Evolutionary conservation across 2,113 vertebrate species (phyloP), one percentile per base, ranked within the genome.

Genomic region (Odocoileus hemionus): DNA sequence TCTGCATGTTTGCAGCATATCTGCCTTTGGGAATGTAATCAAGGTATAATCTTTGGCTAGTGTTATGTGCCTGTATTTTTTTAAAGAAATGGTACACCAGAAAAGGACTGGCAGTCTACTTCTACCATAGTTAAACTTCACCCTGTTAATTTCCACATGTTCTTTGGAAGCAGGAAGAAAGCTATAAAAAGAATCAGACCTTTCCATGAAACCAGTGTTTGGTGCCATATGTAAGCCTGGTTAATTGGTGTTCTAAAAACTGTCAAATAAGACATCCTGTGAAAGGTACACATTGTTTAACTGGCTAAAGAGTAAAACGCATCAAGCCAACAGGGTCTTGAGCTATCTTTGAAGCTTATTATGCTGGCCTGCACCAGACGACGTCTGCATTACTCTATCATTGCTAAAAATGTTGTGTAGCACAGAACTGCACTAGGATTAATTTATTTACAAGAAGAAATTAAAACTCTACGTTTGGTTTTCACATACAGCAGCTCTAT

Each of bases 1-100:
- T 98, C 98, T 98, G 98, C 98, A 98, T 98, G 98, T 98, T 98
- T 99, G 98, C 98, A 98, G 98, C 97, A 97, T 98, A 98, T 98
- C 98, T 98, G 98, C 98, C 98, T 98, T 98, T 98, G 96, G 97
- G 97, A 98, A 97, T 98, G 95, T 97, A 97, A 98, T 97, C 97
- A 89, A 98, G 95, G 82, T 98, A 60, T 96, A 98, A 98, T 97
- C 86, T 96, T 98, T n/a, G 55, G 95, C 96, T 98, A 96, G 92
- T 98, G 98, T 98, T 98, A 97, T 0, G 87, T 98, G 98, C 97
- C 98, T 98, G 95, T 98, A 98, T 95, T 92, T 97, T 94, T 91
- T 91, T 89, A 15, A n/a, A 94, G 79, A 96, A 98, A 98, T 89
- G 95, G 97, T 98, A 98, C 92, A 98, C 98, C 97, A 97, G 93